Percentiles rank a stretch among this genome's conserved stretches.
Evolutionary conservation across 1,140 invertebrate genomes (phyloP).

Genomic region (Ostrea edulis): DNA sequence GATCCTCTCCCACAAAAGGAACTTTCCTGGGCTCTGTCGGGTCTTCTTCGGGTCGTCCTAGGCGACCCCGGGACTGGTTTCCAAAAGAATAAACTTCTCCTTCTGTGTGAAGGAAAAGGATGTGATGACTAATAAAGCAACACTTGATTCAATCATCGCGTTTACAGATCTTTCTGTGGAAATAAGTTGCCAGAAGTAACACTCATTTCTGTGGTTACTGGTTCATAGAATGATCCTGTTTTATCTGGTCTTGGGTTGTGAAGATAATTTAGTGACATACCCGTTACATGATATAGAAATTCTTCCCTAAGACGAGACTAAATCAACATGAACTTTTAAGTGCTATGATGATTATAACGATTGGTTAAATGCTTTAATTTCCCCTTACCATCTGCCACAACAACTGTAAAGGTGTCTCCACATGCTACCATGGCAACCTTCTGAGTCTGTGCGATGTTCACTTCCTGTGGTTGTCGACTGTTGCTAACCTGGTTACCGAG

Average conservation of each 20-base stretch:
- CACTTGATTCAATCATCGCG: too few species aligned
- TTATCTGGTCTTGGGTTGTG: too few species aligned
- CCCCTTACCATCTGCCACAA: constrained; percentile 80
- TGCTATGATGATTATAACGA: too few species aligned
- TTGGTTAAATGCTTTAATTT: too few species aligned
- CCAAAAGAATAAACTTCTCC: constrained; percentile 76
- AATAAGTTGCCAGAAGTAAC: too few species aligned
- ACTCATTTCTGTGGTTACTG: too few species aligned
- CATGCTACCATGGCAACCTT: constrained; percentile 79
- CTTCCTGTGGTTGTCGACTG: constrained; percentile 64
- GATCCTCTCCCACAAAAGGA: constrained; percentile 67
- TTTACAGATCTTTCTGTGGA: too few species aligned
- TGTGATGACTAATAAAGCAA: neutral
- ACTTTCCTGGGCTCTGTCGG: constrained; percentile 69
- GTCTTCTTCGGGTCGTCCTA: constrained; percentile 71
- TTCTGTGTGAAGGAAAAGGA: constrained; percentile 60
- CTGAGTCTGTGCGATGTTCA: constrained; percentile 62
- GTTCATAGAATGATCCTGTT: too few species aligned
- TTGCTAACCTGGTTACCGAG: constrained; percentile 73
- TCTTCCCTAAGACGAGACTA: too few species aligned
- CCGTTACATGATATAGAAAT: too few species aligned
- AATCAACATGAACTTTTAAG: too few species aligned
- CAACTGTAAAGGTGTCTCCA: constrained; percentile 86
- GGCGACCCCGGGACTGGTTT: constrained; percentile 74
- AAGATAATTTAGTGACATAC: too few species aligned